Base-by-base conservation (phyloP, 2,797 vertebrate species). In the Pipistrellus nathusii region DNA sequence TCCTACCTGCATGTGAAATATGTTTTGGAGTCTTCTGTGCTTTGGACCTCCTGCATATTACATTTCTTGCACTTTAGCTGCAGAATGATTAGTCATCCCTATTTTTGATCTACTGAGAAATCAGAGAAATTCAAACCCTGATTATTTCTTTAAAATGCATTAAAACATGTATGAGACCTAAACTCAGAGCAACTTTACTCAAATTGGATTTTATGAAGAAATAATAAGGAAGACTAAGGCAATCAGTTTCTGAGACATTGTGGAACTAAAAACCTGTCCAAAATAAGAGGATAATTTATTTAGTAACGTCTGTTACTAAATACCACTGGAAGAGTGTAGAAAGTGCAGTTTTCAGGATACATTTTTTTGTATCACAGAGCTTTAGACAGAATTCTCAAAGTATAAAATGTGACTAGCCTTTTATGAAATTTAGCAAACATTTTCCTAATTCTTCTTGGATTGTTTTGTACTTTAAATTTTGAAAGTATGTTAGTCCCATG, bases 41-140 rank as follows among this genome's bases (percentile, higher is more conserved):
- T 97, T 95, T 91, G 91, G 97, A 44, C 20, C 25, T 96, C 96
- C 90, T 80, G 25, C 94, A 94, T 96, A 94, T 95, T 96, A 97
- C 85, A 20, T 87, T 96, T 94, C 88, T 95, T 96, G 44, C 96
- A 97, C 73, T 95, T 91, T 66, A 96, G 96, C 75, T 76, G 48
- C 88, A 41, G 94, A 92, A 97, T 97, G 95, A 91, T 94, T 95
- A 97, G 85, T 96, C 94, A 96, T 95, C 83, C 96, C 88, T 97
- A 94, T 97, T 97, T 97, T 97, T 96, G 71, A 96, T 97, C 89
- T 97, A 81, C 91, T 73, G 85, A 97, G 97, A 97, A 97, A 82
- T 94, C 89, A 91, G 88, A 96, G 90, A 93, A 94, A 41, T 94
- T 90, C 32, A 94, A 95, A 96, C 94, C 35, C 62, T 80, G 94